These are phyloP conservation scores for Pipistrellus pygmaeus DNA, from an alignment of 2,797 vertebrate genomes.

Conservation along the genomic window DNA sequence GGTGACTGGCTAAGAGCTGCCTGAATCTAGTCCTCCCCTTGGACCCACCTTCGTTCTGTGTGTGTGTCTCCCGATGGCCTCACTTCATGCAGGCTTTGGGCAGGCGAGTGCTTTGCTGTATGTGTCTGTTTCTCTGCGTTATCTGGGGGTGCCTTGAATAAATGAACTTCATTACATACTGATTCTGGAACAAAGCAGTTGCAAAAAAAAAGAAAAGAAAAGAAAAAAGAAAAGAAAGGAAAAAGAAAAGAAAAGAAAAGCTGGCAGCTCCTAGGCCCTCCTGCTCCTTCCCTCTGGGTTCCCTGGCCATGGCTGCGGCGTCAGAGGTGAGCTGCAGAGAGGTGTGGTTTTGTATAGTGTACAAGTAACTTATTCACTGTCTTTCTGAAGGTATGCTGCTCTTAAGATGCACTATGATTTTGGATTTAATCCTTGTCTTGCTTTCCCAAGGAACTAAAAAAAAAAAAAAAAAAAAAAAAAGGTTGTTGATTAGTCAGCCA, in stretches of 20 bases:
- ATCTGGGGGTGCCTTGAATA: slow-evolving; percentile 93
- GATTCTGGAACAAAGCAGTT: slow-evolving; percentile 89
- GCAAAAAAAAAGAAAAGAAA: slow-evolving; percentile 61
- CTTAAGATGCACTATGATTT: slow-evolving; percentile 90
- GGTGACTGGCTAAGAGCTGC: background rate
- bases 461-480: slow-evolving; percentile 64
- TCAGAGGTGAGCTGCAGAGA: slow-evolving; percentile 89
- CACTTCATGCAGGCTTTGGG: slow-evolving; percentile 85
- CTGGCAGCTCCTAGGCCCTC: slow-evolving; percentile 81
- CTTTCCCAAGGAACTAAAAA: slow-evolving; percentile 86
- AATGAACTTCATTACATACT: slow-evolving; percentile 87
- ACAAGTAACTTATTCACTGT: slow-evolving; percentile 90
- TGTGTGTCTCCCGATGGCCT: slow-evolving; percentile 85
- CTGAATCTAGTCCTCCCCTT: slow-evolving; percentile 79
- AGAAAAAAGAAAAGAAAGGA: slow-evolving; percentile 37
- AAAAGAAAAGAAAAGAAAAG: slow-evolving; percentile 58
- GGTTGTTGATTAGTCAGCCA: slow-evolving; percentile 84
- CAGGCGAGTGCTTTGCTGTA: slow-evolving; percentile 86
- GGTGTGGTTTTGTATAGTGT: slow-evolving; percentile 88
- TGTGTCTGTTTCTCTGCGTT: slow-evolving; percentile 90
- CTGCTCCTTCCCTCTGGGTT: slow-evolving; percentile 84
- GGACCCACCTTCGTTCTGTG: slow-evolving; percentile 81
- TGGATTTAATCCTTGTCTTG: slow-evolving; percentile 88
- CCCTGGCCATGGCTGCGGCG: slow-evolving; percentile 87
- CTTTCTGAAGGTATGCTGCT: slow-evolving; percentile 90